A percentile compares a stretch with the other conserved stretches of the same genome.
phyloP scores from a whole-genome alignment of 2,797 vertebrate species.

The Parauchenoglanis ngamensis region DNA sequence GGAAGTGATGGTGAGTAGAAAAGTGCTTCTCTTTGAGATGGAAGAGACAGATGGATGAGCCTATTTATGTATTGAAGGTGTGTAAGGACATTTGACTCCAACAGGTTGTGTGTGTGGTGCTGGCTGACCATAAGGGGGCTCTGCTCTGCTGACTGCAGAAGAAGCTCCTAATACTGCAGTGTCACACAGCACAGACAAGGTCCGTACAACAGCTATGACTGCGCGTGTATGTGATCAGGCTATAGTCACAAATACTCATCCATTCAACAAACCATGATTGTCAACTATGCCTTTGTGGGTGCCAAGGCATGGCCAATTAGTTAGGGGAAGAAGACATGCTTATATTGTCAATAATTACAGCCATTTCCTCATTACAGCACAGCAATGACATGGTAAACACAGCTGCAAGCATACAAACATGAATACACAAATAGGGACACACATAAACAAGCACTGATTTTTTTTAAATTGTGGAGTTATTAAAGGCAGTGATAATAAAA shows the following conservation, averaged over 20 bases:
- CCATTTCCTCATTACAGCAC: slow-evolving; percentile 55
- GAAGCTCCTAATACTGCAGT: slow-evolving; percentile 65
- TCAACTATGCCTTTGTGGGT: not conserved
- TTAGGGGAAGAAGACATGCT: slow-evolving; percentile 31
- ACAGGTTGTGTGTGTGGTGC: not conserved
- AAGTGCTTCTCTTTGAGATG: not conserved
- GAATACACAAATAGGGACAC: slow-evolving; percentile 25
- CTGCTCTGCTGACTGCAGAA: slow-evolving; percentile 55
- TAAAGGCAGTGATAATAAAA: no score
- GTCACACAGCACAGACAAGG: slow-evolving; percentile 64
- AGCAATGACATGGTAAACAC: slow-evolving; percentile 61
- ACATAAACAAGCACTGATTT: not conserved
- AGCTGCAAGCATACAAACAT: slow-evolving; percentile 42
- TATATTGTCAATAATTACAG: slow-evolving; percentile 51
- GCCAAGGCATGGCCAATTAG: slow-evolving; percentile 33
- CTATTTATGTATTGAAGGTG: not conserved
- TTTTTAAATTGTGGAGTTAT: not conserved
- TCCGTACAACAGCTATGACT: slow-evolving; percentile 52
- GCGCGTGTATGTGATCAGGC: not conserved
- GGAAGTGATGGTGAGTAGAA: slow-evolving; percentile 12
- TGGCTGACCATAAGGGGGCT: slow-evolving; percentile 65
- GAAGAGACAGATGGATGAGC: not conserved
- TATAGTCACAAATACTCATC: not conserved
- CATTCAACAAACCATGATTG: not conserved
- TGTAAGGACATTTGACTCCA: not conserved